Evolutionary conservation across 2,797 vertebrate genomes (phyloP), one percentile per base, ranked within the genome.

Genomic region (Karalla daura): DNA sequence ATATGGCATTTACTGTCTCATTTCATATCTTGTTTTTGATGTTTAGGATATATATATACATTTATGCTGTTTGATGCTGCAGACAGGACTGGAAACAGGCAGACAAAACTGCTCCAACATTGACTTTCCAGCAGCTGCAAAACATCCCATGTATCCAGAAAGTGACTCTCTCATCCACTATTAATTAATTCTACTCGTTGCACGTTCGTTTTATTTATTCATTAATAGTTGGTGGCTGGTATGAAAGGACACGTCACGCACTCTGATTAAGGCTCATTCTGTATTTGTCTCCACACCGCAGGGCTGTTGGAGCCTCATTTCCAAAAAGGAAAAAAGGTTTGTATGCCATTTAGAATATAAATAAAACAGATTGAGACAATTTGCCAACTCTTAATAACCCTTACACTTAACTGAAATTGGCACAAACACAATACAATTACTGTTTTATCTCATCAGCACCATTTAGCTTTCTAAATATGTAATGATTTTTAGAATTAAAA

Each of bases 161-260:
- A 56, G 43, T 35, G 64, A 60, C 40, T 69, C 44, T 43, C 54
- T 50, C 45, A 3, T 11, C 11, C 35, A 5, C 13, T 51, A 11
- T 28, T 44, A 43, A 43, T 30, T 35, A 17, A 43, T 35, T 36
- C 11, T 36, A 35, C 35, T 17, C 63, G 23, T 32, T 46, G 10
- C 63, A 28, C 18, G 33, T 23, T 25, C 58, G n/a, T 60, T 50
- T n/a, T 45, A 25, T 55, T 27, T 12, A 24, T 11, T 23, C 53
- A 60, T 59, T 43, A 41, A 59, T 39, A 15, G 37, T 51, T 40
- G 37, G 20, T 20, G 20, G 12, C 18, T 45, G 30, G 62, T 43
- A 62, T 50, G n/a, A 53, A 47, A 43, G 50, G 23, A 37, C 18
- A 49, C 44, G 20, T 5, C 17, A 4, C 7, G 13, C 30, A 30